A percentile compares a stretch with the other conserved stretches of the same genome.
Conservation (phyloP, 2,113 vertebrate genomes). For the Poeciliopsis turrubarensis region DNA sequence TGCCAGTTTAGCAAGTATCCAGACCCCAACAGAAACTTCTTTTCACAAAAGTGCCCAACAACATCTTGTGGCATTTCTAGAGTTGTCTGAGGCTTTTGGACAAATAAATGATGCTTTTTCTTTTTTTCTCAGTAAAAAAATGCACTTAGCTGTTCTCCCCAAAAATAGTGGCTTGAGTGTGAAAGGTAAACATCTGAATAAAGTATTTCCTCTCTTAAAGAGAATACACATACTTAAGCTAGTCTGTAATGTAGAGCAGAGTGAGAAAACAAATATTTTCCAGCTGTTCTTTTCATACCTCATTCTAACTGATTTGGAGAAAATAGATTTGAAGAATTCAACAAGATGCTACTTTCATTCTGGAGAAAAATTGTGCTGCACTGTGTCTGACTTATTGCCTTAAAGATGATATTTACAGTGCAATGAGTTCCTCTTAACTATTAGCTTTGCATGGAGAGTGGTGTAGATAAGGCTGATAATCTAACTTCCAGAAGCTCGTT, state of each 20-base stretch:
- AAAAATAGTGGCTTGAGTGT: slow-evolving; percentile 24
- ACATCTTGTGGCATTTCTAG: too few relatives aligned
- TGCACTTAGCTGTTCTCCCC: slow-evolving; percentile 10
- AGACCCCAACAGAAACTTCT: too few relatives aligned
- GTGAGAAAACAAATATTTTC: slow-evolving; percentile 42
- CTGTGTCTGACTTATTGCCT: neutral
- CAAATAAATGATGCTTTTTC: slow-evolving; percentile 1
- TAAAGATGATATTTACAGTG: slow-evolving; percentile 1
- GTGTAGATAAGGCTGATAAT: slow-evolving; percentile 61
- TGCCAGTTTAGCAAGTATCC: too few relatives aligned
- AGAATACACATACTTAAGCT: slow-evolving; percentile 20
- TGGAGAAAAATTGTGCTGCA: slow-evolving; percentile 1
- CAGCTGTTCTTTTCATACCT: slow-evolving; percentile 24
- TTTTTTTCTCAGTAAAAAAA: neutral
- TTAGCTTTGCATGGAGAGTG: slow-evolving; percentile 12
- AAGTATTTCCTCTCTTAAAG: slow-evolving; percentile 46
- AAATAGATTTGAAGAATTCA: slow-evolving; percentile 28
- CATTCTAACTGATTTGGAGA: slow-evolving; percentile 2
- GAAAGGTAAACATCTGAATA: slow-evolving; percentile 36
- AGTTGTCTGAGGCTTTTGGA: too few relatives aligned
- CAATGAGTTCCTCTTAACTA: slow-evolving; percentile 27
- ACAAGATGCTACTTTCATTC: slow-evolving; percentile 3
- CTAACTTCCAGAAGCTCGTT: slow-evolving; percentile 59
- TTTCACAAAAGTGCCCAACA: too few relatives aligned
- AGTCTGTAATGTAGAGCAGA: slow-evolving; percentile 24